Evolutionary conservation across 2,888 invertebrate genomes (phyloP).

Genomic region (Chrysotoxum bicinctum): DNA sequence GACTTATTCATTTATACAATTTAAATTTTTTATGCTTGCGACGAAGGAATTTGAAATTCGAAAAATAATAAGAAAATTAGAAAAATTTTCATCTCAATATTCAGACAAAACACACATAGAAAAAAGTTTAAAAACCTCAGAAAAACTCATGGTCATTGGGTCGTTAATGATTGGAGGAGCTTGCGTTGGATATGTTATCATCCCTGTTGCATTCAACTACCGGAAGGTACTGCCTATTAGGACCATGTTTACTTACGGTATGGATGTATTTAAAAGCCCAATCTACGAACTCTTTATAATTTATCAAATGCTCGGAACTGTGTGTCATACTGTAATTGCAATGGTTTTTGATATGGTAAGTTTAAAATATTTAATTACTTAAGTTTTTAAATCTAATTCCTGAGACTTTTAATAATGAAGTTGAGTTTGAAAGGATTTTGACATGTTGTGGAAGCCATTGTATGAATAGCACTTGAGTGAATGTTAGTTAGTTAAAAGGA

Average conservation of each 20-base stretch:
- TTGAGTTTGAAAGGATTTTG: no score
- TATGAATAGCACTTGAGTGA: no score
- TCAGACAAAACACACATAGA: slow-evolving; percentile 24
- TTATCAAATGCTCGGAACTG: slow-evolving; percentile 36
- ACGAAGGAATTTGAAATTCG: slow-evolving; percentile 33
- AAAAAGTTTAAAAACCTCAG: background rate
- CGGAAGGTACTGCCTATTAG: slow-evolving; percentile 30
- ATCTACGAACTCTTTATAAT: slow-evolving; percentile 31
- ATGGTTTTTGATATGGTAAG: slow-evolving; percentile 59
- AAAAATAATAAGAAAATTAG: slow-evolving; percentile 24
- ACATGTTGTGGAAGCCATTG: no score
- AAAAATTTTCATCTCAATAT: slow-evolving; percentile 24
- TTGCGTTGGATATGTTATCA: slow-evolving; percentile 32
- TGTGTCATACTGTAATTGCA: slow-evolving; percentile 34
- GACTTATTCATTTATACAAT: slow-evolving; percentile 30
- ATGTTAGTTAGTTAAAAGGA: no score
- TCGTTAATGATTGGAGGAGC: slow-evolving; percentile 34
- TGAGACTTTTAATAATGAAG: no score
- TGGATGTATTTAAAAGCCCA: slow-evolving; percentile 37
- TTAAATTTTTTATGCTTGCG: slow-evolving; percentile 30
- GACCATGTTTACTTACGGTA: slow-evolving; percentile 49
- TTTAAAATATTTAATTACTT: background rate
- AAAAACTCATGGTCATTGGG: slow-evolving; percentile 26
- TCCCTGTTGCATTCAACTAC: slow-evolving; percentile 28
- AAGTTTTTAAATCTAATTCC: no score